Base-by-base conservation (phyloP, 1,140 invertebrate species). In the Pissodes strobi region DNA sequence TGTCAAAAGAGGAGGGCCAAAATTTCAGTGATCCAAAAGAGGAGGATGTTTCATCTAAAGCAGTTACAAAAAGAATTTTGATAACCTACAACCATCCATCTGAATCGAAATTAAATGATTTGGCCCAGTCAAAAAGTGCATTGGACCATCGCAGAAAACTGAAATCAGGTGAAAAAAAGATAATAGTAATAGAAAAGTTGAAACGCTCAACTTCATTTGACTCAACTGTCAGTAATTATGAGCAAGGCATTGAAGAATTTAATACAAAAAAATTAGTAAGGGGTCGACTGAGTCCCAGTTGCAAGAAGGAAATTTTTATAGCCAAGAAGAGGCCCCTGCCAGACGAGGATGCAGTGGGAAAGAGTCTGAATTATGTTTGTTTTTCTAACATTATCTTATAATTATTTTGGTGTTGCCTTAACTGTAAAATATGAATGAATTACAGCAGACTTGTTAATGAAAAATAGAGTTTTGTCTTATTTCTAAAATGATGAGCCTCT, bases 221-320 rank as follows among this genome's bases (percentile, higher is more conserved):
- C 1, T 41, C 53, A 25, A 21, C 23, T 3, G 22, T 12, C 10
- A 43, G 41, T 45, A 43, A 21, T 23, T 51, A 5, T 27, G 12
- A 22, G 10, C 8, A 9, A 15, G 8, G 15, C 1, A 27, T 5
- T 0, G 22, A 51, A 1, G 8, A 30, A 1, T 10, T 13, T 10
- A 4, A 10, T 19, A 25, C 5, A 23, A 6, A 15, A 12, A 23
- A 12, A 21, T 19, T 56, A 19, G 18, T 56, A 27, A 41, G 15
- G 18, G 53, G 53, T 12, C 41, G 25, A 43, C 15, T 56, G 2
- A 56, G 53, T 23, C 53, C 53, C 9, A 23, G 52, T 25, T 43
- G 53, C 12, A 56, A 56, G 19, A 56, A 56, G 13, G 53, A 56
- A 27, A 30, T 56, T 1, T 56, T 56, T 56, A 17, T 56, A 15